These are phyloP conservation scores for Cyanoderma ruficeps DNA, from an alignment of 2,113 vertebrate genomes.

Conservation along the genomic window DNA sequence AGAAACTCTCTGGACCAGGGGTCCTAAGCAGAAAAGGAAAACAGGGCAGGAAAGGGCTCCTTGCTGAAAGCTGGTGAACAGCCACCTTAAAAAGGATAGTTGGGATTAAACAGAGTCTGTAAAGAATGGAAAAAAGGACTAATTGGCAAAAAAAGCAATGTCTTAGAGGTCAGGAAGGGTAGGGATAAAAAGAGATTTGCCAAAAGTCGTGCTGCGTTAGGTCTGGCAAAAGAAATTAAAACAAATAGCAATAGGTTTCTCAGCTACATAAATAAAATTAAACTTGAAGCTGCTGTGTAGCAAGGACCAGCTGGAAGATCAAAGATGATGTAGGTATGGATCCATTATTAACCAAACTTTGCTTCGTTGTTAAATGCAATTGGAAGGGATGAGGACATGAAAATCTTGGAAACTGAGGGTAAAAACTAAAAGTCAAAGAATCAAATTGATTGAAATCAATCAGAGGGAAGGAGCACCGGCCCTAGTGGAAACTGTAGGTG, in stretches of 20 bases:
- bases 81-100: conserved; percentile 38
- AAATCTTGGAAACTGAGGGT: background rate
- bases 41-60: background rate
- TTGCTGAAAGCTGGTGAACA: background rate
- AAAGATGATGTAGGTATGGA: conserved; percentile 28
- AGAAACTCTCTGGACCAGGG: background rate
- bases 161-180: conserved; percentile 58
- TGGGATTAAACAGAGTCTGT: background rate
- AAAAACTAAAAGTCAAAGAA: background rate
- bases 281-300: conserved; percentile 22
- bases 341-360: background rate
- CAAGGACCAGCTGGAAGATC: background rate
- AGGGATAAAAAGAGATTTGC: conserved; percentile 55
- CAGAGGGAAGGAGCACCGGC: background rate
- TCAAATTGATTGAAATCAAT: background rate
- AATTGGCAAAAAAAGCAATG: conserved; percentile 26
- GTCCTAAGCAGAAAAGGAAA: background rate
- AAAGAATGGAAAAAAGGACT: conserved; percentile 49
- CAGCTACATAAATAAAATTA: conserved; percentile 66
- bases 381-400: background rate
- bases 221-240: conserved; percentile 62
- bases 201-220: conserved; percentile 58
- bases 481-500: background rate
- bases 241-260: conserved; percentile 67
- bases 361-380: background rate